Conservation (phyloP, 2,888 invertebrate species). For the Aporophyla lueneburgensis region DNA sequence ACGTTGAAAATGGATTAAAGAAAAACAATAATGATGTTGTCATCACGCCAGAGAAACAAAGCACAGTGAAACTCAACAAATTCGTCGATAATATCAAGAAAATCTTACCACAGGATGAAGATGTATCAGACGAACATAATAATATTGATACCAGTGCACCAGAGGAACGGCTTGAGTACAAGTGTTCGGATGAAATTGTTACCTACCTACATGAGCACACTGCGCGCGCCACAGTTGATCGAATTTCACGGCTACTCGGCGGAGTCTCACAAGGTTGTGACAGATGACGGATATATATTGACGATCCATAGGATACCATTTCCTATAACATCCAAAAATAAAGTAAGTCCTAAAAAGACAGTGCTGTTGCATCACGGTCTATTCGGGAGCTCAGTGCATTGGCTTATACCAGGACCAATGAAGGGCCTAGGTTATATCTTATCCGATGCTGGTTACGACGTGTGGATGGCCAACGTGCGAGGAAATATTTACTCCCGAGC, state of each 20-base stretch:
- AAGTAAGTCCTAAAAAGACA: constrained; percentile 82
- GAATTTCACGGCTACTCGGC: constrained; percentile 92
- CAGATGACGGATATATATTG: constrained; percentile 96
- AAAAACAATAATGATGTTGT: no score
- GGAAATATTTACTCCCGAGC: constrained; percentile 94
- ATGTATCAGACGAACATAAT: constrained; percentile 69
- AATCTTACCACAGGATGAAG: constrained; percentile 29
- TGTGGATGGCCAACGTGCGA: constrained; percentile 96
- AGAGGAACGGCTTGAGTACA: constrained; percentile 61
- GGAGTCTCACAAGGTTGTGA: constrained; percentile 93
- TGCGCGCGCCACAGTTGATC: constrained; percentile 81
- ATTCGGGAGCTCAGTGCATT: constrained; percentile 94
- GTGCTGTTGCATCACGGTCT: constrained; percentile 96
- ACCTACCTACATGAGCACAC: constrained; percentile 80
- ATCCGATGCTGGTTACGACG: constrained; percentile 93
- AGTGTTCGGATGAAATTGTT: constrained; percentile 76
- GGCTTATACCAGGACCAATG: constrained; percentile 93
- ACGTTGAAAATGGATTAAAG: no score
- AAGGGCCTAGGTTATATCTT: constrained; percentile 92
- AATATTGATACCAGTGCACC: constrained; percentile 80
- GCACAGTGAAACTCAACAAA: background rate
- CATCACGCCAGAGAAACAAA: no score
- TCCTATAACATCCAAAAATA: constrained; percentile 79
- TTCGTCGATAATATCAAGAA: background rate
- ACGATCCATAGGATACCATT: constrained; percentile 95